phyloP scores from a whole-genome alignment of 2,113 vertebrate genomes.

The Synodontis membranacea region DNA sequence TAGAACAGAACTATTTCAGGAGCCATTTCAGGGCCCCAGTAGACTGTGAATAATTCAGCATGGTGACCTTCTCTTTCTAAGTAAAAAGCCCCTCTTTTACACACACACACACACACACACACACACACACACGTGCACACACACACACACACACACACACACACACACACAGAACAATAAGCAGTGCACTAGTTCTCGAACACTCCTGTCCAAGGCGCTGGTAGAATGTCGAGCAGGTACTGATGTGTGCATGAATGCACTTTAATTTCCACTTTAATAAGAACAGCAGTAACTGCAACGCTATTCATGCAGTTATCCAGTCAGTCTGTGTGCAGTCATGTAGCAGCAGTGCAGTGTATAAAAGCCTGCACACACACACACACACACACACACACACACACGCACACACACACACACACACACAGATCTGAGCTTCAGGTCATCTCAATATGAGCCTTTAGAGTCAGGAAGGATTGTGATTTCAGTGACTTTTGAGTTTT shows the following conservation, averaged over 20 bases:
- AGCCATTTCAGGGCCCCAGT: conserved; percentile 36
- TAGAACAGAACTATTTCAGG: conserved; percentile 49
- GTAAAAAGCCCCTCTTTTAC: conserved; percentile 29
- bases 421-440: background rate
- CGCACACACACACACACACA: background rate
- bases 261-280: background rate
- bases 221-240: background rate
- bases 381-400: background rate
- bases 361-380: background rate
- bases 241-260: background rate
- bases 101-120: background rate
- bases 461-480: too few species aligned
- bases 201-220: background rate
- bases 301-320: background rate
- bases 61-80: conserved; percentile 53
- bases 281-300: background rate
- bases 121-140: background rate
- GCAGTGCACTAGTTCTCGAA: background rate
- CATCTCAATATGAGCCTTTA: too few species aligned
- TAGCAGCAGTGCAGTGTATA: background rate
- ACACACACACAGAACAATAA: background rate
- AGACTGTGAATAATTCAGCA: conserved; percentile 63
- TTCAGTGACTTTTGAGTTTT: background rate
- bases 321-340: background rate
- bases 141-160: background rate